These are phyloP conservation scores for Pluvialis apricaria DNA, from an alignment of 2,113 vertebrate genomes.

Conservation along the genomic window DNA sequence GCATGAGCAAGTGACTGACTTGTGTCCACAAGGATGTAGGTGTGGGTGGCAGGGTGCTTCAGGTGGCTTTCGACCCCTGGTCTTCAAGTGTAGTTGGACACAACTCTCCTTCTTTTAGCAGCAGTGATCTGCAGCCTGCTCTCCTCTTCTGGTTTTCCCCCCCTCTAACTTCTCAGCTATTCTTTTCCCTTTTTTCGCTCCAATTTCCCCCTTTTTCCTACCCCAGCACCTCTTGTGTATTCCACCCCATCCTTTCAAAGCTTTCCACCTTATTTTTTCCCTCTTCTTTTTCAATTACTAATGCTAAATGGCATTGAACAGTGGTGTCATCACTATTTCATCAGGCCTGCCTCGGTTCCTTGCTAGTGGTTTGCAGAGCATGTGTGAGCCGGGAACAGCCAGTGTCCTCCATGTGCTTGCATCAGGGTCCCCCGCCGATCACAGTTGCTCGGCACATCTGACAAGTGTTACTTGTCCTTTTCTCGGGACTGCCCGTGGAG, in stretches of 20 bases:
- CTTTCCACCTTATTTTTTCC: not conserved
- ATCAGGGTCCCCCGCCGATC: not conserved
- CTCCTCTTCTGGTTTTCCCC: not conserved
- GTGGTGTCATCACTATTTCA: constrained; percentile 21
- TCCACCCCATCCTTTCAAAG: not conserved
- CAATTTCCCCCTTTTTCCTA: not conserved
- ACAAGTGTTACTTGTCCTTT: constrained; percentile 7
- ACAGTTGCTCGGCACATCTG: not conserved
- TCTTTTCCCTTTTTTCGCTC: not conserved
- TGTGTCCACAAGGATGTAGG: constrained; percentile 1
- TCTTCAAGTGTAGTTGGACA: not conserved
- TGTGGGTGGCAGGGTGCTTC: not conserved
- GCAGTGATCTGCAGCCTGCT: not conserved
- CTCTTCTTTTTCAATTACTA: not conserved
- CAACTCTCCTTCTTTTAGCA: not conserved
- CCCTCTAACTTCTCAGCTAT: not conserved
- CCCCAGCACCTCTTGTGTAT: not conserved
- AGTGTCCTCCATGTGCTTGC: not conserved
- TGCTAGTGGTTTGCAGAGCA: not conserved
- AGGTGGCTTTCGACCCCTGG: not conserved
- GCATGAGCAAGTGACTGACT: constrained; percentile 4
- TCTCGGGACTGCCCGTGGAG: not conserved
- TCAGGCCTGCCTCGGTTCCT: not conserved
- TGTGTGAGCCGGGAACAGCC: not conserved
- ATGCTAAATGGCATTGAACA: not conserved